phyloP scores from a whole-genome alignment of 2,888 invertebrate species.

The Dorcus parallelipipedus region DNA sequence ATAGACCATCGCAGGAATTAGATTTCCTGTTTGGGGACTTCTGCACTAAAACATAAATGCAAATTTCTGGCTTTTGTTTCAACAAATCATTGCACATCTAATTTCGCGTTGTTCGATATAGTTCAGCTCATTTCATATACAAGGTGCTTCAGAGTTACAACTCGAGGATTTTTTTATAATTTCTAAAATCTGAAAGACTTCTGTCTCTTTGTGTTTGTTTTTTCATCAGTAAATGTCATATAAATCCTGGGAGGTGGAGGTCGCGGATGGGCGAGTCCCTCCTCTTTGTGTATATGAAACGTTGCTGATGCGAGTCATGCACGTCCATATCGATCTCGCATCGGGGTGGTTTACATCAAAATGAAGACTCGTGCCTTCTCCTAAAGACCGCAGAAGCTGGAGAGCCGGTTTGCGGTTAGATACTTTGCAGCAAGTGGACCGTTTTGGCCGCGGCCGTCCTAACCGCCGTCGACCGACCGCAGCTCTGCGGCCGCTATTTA shows the following conservation, averaged over 20 bases:
- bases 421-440: conserved; percentile 25
- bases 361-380: conserved; percentile 25
- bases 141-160: too few species aligned
- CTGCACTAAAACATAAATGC: neutral
- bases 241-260: too few species aligned
- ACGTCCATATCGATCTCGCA: neutral
- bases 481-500: conserved; percentile 14
- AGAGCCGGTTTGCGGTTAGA: conserved; percentile 22
- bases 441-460: conserved; percentile 22
- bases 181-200: too few species aligned
- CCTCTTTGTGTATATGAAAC: neutral
- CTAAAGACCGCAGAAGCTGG: conserved; percentile 23
- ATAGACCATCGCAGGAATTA: neutral
- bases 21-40: neutral
- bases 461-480: conserved; percentile 16
- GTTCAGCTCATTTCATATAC: too few species aligned
- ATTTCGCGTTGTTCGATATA: too few species aligned
- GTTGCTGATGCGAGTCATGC: neutral
- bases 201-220: too few species aligned
- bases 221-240: too few species aligned
- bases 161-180: too few species aligned
- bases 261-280: too few species aligned
- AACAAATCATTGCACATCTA: too few species aligned
- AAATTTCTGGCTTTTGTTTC: neutral
- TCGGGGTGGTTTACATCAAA: conserved; percentile 21